phyloP scores from a whole-genome alignment of 2,888 invertebrate genomes.

The Apodemia zela region DNA sequence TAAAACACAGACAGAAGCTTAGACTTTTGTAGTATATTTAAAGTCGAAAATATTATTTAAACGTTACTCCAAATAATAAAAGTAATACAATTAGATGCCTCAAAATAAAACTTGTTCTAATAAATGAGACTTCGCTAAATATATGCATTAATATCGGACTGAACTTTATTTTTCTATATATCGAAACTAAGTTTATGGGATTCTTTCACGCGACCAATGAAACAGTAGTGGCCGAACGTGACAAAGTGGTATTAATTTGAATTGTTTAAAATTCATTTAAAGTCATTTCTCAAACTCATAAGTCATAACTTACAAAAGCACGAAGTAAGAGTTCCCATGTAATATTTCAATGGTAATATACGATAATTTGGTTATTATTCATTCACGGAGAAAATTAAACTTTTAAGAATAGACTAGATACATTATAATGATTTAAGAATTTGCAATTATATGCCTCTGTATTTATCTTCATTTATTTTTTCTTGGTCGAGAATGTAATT shows the following conservation, averaged over 20 bases:
- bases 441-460: too few species aligned
- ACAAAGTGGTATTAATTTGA: conserved; percentile 30
- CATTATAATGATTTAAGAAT: not conserved
- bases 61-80: too few species aligned
- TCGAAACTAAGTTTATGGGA: conserved; percentile 39
- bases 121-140: not conserved
- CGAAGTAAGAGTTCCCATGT: conserved; percentile 16
- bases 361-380: conserved; percentile 18
- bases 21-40: too few species aligned
- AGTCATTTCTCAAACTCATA: conserved; percentile 29
- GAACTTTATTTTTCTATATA: conserved; percentile 22
- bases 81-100: too few species aligned
- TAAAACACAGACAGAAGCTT: too few species aligned
- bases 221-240: conserved; percentile 31
- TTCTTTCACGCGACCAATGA: conserved; percentile 38
- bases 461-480: too few species aligned
- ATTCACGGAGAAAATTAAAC: not conserved
- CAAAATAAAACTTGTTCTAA: too few species aligned
- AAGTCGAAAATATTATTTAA: too few species aligned
- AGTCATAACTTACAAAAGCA: conserved; percentile 25
- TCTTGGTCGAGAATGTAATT: too few species aligned
- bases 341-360: conserved; percentile 22
- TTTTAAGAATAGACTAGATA: not conserved
- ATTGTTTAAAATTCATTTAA: conserved; percentile 36
- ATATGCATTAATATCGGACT: not conserved